Percentiles rank a stretch among this genome's conserved stretches.
Conservation (phyloP, 2,888 invertebrate genomes). For the Hydrotaea diabolus region DNA sequence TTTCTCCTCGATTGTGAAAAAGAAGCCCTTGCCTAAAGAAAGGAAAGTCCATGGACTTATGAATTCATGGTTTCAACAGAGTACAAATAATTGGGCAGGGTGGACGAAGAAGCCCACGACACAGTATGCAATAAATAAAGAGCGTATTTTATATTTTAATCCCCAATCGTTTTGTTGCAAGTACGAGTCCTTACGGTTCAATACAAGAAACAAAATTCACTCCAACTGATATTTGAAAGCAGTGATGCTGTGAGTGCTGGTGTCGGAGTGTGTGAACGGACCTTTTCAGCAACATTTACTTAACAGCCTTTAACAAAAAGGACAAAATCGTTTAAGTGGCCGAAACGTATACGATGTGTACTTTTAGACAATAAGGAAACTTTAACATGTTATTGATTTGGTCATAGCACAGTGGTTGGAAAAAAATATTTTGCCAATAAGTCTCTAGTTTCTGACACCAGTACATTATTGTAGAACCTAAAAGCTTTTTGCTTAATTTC, state of each 20-base stretch:
- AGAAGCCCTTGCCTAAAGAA: background rate
- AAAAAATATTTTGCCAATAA: too few relatives aligned
- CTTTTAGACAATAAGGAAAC: background rate
- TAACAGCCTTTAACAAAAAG: conserved; percentile 13
- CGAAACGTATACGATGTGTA: background rate
- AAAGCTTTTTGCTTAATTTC: too few relatives aligned
- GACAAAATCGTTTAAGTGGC: conserved; percentile 8
- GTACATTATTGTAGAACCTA: too few relatives aligned
- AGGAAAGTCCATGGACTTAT: conserved; percentile 25
- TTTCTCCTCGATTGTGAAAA: background rate
- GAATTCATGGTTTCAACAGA: background rate
- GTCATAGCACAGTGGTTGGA: too few relatives aligned
- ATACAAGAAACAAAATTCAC: conserved; percentile 1
- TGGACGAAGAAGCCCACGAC: background rate
- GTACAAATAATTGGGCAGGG: background rate
- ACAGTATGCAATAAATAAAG: conserved; percentile 17
- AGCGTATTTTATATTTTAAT: conserved; percentile 27
- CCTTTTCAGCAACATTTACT: background rate
- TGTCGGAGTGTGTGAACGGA: background rate
- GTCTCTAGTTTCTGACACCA: too few relatives aligned
- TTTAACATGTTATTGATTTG: background rate
- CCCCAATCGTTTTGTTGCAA: conserved; percentile 15
- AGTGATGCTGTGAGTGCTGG: background rate
- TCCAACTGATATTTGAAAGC: background rate
- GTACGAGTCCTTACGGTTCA: background rate